Evolutionary conservation across 64 coral and sea anemone species (phyloP).

Genomic region (Porites australiensis): DNA sequence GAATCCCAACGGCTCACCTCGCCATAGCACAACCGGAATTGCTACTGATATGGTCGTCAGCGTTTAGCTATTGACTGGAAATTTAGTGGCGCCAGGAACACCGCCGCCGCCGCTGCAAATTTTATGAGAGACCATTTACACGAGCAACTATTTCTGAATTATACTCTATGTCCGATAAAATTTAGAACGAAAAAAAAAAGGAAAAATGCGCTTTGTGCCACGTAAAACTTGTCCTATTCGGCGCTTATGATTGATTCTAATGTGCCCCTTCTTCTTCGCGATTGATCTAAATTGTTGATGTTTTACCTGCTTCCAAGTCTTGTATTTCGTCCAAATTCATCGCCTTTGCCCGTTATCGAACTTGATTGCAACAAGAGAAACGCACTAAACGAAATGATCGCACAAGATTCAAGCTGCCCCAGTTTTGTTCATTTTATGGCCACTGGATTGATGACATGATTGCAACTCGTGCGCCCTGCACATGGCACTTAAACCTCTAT

Average conservation of each 20-base stretch:
- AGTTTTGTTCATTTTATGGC: constrained; percentile 13
- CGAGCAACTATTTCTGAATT: too few relatives aligned
- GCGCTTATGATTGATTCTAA: neutral
- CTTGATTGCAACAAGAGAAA: neutral
- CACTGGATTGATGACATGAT: constrained; percentile 41
- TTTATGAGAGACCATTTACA: too few relatives aligned
- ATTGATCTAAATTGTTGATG: neutral
- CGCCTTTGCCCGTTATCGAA: neutral
- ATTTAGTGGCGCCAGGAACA: too few relatives aligned
- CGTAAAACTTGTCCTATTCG: neutral
- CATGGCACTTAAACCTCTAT: constrained; percentile 60
- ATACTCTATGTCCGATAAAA: neutral
- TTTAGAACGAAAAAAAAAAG: neutral
- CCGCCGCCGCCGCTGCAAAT: too few relatives aligned
- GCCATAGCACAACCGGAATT: neutral
- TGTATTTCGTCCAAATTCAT: constrained; percentile 3
- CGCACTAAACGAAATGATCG: neutral
- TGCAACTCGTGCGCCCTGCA: constrained; percentile 26
- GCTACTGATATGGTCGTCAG: neutral
- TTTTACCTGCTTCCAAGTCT: constrained; percentile 11
- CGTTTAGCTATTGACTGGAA: too few relatives aligned
- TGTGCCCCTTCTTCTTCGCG: neutral
- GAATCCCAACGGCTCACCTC: too few relatives aligned
- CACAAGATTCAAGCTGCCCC: constrained; percentile 15
- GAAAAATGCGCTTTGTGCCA: neutral